A percentile compares a stretch with the other conserved stretches of the same genome.
These are phyloP conservation scores for Cinclus cinclus DNA, from an alignment of 2,113 vertebrate genomes.

Conservation along the genomic window DNA sequence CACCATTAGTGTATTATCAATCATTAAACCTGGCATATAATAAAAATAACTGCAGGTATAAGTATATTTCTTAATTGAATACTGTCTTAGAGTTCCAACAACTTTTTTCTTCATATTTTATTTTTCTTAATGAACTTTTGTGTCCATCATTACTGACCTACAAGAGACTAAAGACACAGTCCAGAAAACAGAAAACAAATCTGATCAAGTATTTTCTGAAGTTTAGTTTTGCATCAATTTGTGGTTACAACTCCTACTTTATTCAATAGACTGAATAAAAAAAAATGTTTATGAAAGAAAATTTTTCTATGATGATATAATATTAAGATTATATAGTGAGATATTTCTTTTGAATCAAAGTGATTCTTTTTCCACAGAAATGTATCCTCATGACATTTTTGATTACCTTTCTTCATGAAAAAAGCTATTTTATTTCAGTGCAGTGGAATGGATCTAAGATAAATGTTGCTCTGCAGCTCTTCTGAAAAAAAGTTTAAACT, in stretches of 20 bases:
- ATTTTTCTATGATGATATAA: not conserved
- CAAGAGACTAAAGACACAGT: not conserved
- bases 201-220: not conserved
- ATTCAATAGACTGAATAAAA: not conserved
- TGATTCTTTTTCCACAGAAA: not conserved
- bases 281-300: not conserved
- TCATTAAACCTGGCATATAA: not conserved
- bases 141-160: not conserved
- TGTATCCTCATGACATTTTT: not conserved
- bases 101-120: not conserved
- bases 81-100: not conserved
- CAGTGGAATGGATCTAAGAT: not conserved
- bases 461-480: not conserved
- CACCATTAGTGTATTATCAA: not conserved
- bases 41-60: not conserved
- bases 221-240: not conserved
- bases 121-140: not conserved
- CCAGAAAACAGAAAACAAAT: not conserved
- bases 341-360: not conserved
- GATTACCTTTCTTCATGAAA: not conserved
- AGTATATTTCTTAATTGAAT: not conserved
- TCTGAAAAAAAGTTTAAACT: not conserved
- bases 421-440: not conserved
- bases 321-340: not conserved
- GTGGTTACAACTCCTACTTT: not conserved